Conservation (phyloP, 2,113 vertebrate species). For the Tretioscincus oriximinensis region DNA sequence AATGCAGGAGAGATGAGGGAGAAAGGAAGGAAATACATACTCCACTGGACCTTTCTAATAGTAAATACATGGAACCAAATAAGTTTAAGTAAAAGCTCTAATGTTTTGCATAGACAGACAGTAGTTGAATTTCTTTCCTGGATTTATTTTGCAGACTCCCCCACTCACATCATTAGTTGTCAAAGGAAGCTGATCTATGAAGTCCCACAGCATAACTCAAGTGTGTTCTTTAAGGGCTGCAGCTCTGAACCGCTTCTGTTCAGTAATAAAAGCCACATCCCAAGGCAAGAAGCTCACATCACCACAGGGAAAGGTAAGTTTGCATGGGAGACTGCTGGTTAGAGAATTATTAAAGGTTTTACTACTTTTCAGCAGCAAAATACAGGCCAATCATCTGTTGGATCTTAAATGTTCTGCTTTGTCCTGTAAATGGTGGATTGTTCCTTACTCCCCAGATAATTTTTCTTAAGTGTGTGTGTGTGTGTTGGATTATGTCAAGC, state of each 20-base stretch:
- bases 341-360: not conserved
- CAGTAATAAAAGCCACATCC: slow-evolving; percentile 47
- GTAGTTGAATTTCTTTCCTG: not conserved
- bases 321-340: not conserved
- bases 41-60: no score
- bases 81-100: no score
- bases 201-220: slow-evolving; percentile 66
- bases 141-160: slow-evolving; percentile 74
- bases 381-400: not conserved
- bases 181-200: slow-evolving; percentile 66
- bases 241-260: slow-evolving; percentile 15
- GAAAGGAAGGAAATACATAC: no score
- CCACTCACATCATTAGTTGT: slow-evolving; percentile 69
- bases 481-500: no score
- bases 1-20: no score
- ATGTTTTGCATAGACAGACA: not conserved
- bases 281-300: slow-evolving; percentile 34
- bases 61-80: no score
- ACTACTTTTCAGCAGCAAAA: not conserved
- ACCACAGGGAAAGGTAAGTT: slow-evolving; percentile 51
- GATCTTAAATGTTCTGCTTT: not conserved
- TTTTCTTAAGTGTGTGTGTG: no score
- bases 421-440: not conserved
- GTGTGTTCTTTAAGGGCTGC: slow-evolving; percentile 62
- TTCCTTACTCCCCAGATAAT: not conserved